These are phyloP conservation scores for Nemotelus pantherinus DNA, from an alignment of 2,888 invertebrate species.

Conservation along the genomic window DNA sequence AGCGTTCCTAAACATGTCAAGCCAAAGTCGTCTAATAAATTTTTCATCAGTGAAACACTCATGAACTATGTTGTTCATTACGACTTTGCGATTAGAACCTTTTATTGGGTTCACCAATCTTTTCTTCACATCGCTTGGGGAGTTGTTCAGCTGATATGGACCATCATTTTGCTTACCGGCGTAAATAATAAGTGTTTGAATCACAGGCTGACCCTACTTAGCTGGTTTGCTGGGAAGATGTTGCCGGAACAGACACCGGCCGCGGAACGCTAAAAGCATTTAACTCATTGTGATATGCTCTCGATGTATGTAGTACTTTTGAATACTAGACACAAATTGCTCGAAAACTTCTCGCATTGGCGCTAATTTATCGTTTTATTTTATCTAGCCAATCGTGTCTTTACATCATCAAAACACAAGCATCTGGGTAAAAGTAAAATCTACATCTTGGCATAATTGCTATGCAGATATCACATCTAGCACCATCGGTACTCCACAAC, in stretches of 20 bases:
- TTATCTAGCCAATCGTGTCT: not conserved
- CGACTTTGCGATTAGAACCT: conserved; percentile 40
- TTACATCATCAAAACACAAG: too few species aligned
- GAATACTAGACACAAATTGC: conserved; percentile 2
- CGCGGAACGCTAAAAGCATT: conserved; percentile 10
- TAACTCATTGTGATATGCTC: too few species aligned
- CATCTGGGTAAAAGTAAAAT: conserved; percentile 5
- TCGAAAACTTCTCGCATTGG: not conserved
- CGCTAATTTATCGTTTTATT: not conserved
- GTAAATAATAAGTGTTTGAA: conserved; percentile 26
- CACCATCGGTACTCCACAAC: conserved; percentile 9
- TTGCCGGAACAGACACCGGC: conserved; percentile 29
- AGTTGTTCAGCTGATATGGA: conserved; percentile 25
- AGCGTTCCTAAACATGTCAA: conserved; percentile 46
- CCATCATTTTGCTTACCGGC: conserved; percentile 38
- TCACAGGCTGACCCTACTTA: conserved; percentile 37
- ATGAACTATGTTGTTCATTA: conserved; percentile 44
- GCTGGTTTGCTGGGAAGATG: conserved; percentile 41
- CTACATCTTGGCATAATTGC: not conserved
- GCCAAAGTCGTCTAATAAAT: conserved; percentile 47
- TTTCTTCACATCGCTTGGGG: conserved; percentile 19
- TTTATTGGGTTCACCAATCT: not conserved
- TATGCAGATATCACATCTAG: conserved; percentile 15
- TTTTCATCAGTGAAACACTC: conserved; percentile 48
- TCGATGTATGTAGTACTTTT: not conserved